A percentile compares a stretch with the other conserved stretches of the same genome.
phyloP scores from a whole-genome alignment of 2,888 invertebrate species.

The Morpho achilles region DNA sequence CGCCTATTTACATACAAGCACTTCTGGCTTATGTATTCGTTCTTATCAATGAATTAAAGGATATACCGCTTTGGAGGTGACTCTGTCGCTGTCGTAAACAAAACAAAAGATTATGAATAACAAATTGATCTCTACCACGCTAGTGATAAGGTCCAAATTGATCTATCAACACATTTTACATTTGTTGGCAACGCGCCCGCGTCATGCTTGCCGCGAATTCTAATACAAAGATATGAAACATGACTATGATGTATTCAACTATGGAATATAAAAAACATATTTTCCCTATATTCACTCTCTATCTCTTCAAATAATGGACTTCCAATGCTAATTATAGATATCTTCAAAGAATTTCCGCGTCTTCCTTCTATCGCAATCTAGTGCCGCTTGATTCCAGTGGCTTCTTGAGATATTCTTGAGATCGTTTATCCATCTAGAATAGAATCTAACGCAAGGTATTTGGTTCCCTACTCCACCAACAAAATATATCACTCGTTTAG shows the following conservation, averaged over 20 bases:
- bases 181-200: slow-evolving; percentile 14
- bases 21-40: neutral
- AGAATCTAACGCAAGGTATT: too few species aligned
- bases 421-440: too few species aligned
- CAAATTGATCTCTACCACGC: neutral
- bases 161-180: neutral
- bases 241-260: neutral
- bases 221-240: slow-evolving; percentile 7
- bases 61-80: slow-evolving; percentile 13
- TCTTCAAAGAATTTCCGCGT: too few species aligned
- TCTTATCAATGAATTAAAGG: slow-evolving; percentile 4
- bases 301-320: too few species aligned
- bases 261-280: neutral
- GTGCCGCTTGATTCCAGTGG: too few species aligned
- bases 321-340: too few species aligned
- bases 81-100: slow-evolving; percentile 13
- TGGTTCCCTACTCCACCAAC: too few species aligned
- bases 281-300: neutral
- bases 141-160: neutral
- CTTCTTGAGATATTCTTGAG: too few species aligned
- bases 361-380: too few species aligned
- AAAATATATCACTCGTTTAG: too few species aligned
- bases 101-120: neutral
- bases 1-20: too few species aligned
- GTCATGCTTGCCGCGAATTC: slow-evolving; percentile 5